Evolutionary conservation across 2,113 vertebrate genomes (phyloP).

Genomic region (Diphyllodes magnificus): DNA sequence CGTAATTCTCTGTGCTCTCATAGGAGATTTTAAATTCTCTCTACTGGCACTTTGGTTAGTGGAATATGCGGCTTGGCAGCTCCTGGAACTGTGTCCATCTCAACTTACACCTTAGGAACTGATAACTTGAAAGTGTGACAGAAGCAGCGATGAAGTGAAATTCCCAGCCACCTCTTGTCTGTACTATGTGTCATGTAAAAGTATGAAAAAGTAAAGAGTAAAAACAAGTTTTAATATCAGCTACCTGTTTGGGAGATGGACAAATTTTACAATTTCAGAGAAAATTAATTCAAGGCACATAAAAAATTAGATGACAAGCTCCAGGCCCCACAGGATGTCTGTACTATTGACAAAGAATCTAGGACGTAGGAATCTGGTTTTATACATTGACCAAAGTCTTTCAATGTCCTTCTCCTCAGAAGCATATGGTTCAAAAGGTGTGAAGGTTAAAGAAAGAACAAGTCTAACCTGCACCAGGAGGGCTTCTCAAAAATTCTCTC

Average conservation of each 20-base stretch:
- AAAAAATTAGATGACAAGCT: neutral
- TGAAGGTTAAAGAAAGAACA: neutral
- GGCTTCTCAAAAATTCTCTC: neutral
- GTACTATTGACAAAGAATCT: neutral
- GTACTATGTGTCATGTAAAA: neutral
- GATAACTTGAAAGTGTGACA: neutral
- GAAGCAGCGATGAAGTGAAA: neutral
- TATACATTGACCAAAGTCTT: neutral
- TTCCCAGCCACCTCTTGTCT: neutral
- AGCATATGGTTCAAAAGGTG: neutral
- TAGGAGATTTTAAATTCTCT: neutral
- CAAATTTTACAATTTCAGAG: neutral
- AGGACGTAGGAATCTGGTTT: neutral
- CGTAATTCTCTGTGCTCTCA: neutral
- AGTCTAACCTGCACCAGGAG: neutral
- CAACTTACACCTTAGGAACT: neutral
- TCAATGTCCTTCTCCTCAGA: neutral
- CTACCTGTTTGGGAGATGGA: neutral
- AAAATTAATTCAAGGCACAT: neutral
- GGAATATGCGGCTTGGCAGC: neutral
- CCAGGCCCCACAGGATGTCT: neutral
- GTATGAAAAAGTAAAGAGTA: neutral
- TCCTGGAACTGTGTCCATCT: neutral
- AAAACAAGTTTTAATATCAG: neutral
- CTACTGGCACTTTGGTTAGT: neutral